phyloP scores from a whole-genome alignment of 2,888 invertebrate genomes.

The Heterodera filipjevi region DNA sequence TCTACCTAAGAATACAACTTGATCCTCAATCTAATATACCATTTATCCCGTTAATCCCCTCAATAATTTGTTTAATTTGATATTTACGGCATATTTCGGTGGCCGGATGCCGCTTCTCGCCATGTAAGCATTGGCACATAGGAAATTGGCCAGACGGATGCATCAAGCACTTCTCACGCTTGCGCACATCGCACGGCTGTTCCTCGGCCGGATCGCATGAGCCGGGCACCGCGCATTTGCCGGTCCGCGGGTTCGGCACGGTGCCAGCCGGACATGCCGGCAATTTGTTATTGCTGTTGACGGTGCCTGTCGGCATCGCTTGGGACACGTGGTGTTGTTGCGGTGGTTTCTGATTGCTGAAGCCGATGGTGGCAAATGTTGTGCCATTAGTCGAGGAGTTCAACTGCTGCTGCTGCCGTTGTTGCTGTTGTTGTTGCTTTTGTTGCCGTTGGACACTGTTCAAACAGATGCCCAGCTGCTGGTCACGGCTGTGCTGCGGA shows the following conservation, averaged over 20 bases:
- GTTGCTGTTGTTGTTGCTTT: constrained; percentile 24
- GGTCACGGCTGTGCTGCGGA: constrained; percentile 54
- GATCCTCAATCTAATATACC: too few species aligned
- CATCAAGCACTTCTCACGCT: constrained; percentile 61
- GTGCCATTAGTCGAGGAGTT: neutral
- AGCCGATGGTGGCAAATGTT: too few species aligned
- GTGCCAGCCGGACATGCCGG: constrained; percentile 46
- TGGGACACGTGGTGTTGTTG: neutral
- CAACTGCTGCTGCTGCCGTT: neutral
- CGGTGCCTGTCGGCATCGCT: neutral
- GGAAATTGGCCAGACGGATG: constrained; percentile 53
- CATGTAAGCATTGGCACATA: constrained; percentile 62
- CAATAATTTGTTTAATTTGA: neutral
- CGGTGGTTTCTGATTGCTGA: too few species aligned
- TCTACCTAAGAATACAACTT: too few species aligned
- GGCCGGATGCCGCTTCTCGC: constrained; percentile 60
- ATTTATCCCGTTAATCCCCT: too few species aligned
- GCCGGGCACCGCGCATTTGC: constrained; percentile 58
- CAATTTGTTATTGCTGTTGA: constrained; percentile 10
- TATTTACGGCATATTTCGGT: constrained; percentile 63
- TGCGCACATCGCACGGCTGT: constrained; percentile 59
- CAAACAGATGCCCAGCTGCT: constrained; percentile 55
- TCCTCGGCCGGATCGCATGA: constrained; percentile 60
- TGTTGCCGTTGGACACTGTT: constrained; percentile 24
- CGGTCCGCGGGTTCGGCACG: constrained; percentile 50